phyloP scores from a whole-genome alignment of 2,113 vertebrate genomes.

The Cichladusa arquata region DNA sequence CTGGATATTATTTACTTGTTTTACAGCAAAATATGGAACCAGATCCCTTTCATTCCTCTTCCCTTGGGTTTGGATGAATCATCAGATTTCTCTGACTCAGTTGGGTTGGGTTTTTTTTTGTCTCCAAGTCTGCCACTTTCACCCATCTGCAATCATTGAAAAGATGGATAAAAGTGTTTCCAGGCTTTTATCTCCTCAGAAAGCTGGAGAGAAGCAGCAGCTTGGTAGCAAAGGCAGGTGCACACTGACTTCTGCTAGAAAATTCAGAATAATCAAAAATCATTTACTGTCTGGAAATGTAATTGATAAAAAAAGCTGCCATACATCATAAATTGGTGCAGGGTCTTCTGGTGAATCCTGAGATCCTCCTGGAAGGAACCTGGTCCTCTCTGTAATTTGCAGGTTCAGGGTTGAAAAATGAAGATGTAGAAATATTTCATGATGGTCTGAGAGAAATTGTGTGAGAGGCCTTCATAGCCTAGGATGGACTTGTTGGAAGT shows the following conservation, averaged over 20 bases:
- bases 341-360: background rate
- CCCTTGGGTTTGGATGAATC: background rate
- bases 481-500: background rate
- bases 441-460: background rate
- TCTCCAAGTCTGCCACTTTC: background rate
- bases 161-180: background rate
- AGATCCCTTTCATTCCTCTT: background rate
- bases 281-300: background rate
- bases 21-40: background rate
- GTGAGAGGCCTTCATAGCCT: background rate
- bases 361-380: background rate
- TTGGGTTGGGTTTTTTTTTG: background rate
- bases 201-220: background rate
- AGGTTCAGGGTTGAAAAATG: background rate
- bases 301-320: background rate
- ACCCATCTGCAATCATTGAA: background rate
- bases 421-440: background rate
- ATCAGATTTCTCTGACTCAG: background rate
- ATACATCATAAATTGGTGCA: background rate
- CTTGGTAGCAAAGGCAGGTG: background rate
- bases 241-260: background rate
- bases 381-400: background rate
- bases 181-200: background rate
- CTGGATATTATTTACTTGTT: background rate
- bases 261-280: background rate